Evolutionary conservation across 2,797 vertebrate genomes (phyloP).

Genomic region (Huso huso): DNA sequence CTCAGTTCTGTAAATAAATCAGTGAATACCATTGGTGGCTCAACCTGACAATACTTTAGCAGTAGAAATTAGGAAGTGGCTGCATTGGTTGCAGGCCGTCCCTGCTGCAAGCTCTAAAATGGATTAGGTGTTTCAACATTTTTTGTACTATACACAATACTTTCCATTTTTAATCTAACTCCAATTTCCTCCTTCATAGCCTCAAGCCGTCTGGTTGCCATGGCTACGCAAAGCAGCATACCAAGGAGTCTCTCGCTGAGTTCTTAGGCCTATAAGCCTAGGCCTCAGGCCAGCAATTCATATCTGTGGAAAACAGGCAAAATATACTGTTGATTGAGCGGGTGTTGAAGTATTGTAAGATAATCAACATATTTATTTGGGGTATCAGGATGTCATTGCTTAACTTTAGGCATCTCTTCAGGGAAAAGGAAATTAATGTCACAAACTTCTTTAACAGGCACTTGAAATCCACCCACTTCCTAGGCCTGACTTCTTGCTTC

Average conservation of each 20-base stretch:
- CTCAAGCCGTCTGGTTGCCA: constrained; percentile 21
- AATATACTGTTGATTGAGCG: constrained; percentile 50
- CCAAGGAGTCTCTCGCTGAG: constrained; percentile 22
- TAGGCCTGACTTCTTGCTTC: too few species aligned
- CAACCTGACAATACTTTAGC: too few species aligned
- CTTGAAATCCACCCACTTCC: constrained; percentile 16
- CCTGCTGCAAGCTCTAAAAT: background rate
- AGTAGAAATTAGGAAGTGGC: too few species aligned
- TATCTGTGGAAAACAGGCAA: constrained; percentile 13
- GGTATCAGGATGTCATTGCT: constrained; percentile 60
- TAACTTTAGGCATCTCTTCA: constrained; percentile 21
- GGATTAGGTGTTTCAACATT: constrained; percentile 9
- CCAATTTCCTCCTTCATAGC: constrained; percentile 34
- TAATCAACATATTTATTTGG: constrained; percentile 66
- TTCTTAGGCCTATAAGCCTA: constrained; percentile 18
- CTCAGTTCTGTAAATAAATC: too few species aligned
- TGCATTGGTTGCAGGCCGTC: background rate
- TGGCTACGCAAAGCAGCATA: constrained; percentile 22
- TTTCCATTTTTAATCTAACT: constrained; percentile 29
- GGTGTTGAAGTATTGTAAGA: constrained; percentile 51
- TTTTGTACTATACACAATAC: constrained; percentile 5
- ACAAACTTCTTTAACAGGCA: constrained; percentile 50
- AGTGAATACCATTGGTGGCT: too few species aligned
- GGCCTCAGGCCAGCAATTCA: constrained; percentile 14
- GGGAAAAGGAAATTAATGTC: constrained; percentile 56